phyloP scores from a whole-genome alignment of 2,113 vertebrate genomes.

The Triplophysa siluroides region DNA sequence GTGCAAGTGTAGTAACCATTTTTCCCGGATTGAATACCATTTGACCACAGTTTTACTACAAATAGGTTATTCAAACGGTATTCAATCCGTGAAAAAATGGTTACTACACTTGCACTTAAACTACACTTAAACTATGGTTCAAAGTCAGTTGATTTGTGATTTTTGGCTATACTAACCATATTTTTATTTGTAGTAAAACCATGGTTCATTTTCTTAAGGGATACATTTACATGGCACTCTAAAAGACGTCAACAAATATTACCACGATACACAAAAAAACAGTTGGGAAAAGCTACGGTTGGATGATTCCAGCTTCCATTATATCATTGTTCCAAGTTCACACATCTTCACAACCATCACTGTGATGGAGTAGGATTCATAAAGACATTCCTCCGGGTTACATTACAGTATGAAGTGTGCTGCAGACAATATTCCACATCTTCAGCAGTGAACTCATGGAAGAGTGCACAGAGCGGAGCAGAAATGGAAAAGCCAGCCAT shows the following conservation, averaged over 20 bases:
- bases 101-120: too few relatives aligned
- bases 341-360: constrained; percentile 1
- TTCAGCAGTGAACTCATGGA: constrained; percentile 40
- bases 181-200: too few relatives aligned
- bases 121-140: too few relatives aligned
- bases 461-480: constrained; percentile 31
- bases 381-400: constrained; percentile 39
- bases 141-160: too few relatives aligned
- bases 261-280: too few relatives aligned
- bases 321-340: constrained; percentile 5
- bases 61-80: too few relatives aligned
- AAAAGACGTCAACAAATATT: not conserved
- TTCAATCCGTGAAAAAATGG: too few relatives aligned
- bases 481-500: constrained; percentile 45
- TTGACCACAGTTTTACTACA: too few relatives aligned
- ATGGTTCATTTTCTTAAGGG: too few relatives aligned
- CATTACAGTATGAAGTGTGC: constrained; percentile 22
- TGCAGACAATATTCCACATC: constrained; percentile 48
- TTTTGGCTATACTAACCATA: too few relatives aligned
- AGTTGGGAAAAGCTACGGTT: not conserved
- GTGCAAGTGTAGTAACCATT: too few relatives aligned
- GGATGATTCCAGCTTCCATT: not conserved
- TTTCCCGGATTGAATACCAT: too few relatives aligned
- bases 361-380: constrained; percentile 31
- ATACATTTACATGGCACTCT: not conserved